Base-by-base conservation (phyloP, 1,140 invertebrate species). In the Hirudo medicinalis region DNA sequence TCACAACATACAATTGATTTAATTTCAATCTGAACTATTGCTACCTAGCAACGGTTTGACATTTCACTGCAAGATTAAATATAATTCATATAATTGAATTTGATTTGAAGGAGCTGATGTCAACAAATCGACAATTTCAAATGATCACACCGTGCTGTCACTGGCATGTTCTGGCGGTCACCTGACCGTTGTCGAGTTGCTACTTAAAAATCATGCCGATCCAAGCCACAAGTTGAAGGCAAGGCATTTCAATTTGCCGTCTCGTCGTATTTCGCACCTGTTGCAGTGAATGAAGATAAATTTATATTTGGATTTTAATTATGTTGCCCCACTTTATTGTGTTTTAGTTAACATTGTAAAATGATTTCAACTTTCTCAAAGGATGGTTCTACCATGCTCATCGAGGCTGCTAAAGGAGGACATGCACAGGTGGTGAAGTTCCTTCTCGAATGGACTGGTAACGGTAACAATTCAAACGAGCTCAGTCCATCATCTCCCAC, bases 381-480 rank as follows among this genome's bases (percentile, higher is more conserved):
- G 88, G 95, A 99, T 84, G 97, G 95, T 81, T 95, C 92, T 57
- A 97, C 94, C 49, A 97, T 97, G 90, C 85, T 99, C 72, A 97
- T 98, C 76, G 96, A 99, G 83, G 95, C 95, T 53, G 91, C 94
- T 19, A 96, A 97, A 83, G 93, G 94, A 69, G 95, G 95, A 0
- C 94, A 98, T 81, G 95, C 92, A 0, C 88, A 87, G 75, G 93
- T 97, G 72, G 95, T 98, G 29, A 91, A 96, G 82, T 82, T 96
- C 72, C 83, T 99, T 67, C 86, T 99, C 69, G 94, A 98, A 80
- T 97, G 91, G 84, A 40, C 27, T 6, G 29, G 54, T 27, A 43
- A n/a, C 40, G 20, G 19, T 19, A 69, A 54, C 29, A 22, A 22
- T 29, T 66, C 67, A 2, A 43, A 68, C 25, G 63, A 72, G 13